Evolutionary conservation across 1,140 invertebrate species (phyloP).

Genomic region (Aphaenogaster rudis): DNA sequence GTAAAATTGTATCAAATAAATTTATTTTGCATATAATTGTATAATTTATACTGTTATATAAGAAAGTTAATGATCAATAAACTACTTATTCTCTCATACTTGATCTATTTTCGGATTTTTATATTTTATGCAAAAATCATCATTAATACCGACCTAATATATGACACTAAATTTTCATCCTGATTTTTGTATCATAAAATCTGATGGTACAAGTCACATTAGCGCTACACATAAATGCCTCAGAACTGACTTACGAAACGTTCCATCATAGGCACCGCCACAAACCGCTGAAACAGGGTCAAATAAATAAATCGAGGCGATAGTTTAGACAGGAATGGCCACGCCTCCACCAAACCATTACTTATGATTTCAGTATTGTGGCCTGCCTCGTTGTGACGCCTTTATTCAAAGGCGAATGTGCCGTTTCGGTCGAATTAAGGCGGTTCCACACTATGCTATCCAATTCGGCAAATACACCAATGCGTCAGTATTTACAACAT

Average conservation of each 20-base stretch:
- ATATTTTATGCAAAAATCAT: neutral
- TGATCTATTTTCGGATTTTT: neutral
- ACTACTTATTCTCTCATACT: neutral
- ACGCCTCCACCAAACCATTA: slow-evolving; percentile 43
- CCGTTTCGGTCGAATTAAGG: slow-evolving; percentile 26
- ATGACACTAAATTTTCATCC: neutral
- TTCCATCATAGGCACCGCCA: neutral
- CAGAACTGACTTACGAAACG: neutral
- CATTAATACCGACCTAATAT: neutral
- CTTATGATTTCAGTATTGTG: slow-evolving; percentile 44
- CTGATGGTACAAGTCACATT: neutral
- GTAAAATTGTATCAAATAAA: neutral
- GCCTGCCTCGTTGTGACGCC: slow-evolving; percentile 33
- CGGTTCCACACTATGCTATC: neutral
- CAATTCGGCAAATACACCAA: neutral
- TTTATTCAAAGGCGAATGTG: slow-evolving; percentile 37
- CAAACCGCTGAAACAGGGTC: slow-evolving; percentile 11
- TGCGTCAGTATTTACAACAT: neutral
- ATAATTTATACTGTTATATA: neutral
- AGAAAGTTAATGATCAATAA: neutral
- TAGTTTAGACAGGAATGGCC: slow-evolving; percentile 20
- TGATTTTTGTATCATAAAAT: neutral
- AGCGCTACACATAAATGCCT: neutral
- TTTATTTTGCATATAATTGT: neutral
- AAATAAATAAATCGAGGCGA: slow-evolving; percentile 50